Conservation (phyloP, 2,113 vertebrate species). For the Lathamus discolor region DNA sequence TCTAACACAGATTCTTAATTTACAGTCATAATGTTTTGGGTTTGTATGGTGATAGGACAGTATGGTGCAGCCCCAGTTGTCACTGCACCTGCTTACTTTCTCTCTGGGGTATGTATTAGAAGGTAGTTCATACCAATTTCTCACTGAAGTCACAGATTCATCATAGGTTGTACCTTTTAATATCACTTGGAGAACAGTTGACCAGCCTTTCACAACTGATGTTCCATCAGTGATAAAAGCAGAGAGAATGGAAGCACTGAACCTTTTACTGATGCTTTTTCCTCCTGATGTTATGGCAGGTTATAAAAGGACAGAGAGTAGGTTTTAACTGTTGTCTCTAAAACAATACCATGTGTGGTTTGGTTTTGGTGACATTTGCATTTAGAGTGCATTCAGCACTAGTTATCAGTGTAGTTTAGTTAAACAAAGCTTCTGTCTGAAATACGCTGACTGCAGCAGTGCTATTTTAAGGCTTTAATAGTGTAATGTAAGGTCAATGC, state of each 20-base stretch:
- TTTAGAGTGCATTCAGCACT: slow-evolving; percentile 18
- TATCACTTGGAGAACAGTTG: background rate
- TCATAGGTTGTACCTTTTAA: background rate
- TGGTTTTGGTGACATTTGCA: background rate
- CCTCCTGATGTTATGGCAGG: background rate
- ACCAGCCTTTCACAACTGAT: background rate
- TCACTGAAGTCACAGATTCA: background rate
- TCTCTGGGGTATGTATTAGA: background rate
- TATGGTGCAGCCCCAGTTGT: background rate
- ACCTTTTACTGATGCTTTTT: background rate
- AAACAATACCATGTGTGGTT: background rate
- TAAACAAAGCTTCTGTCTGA: slow-evolving; percentile 31
- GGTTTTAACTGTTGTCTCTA: background rate
- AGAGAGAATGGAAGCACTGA: background rate
- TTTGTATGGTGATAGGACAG: background rate
- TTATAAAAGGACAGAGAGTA: background rate
- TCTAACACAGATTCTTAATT: background rate
- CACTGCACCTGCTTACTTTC: background rate
- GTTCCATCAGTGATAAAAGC: background rate
- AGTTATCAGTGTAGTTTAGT: background rate
- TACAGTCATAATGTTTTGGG: background rate
- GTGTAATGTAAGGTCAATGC: background rate
- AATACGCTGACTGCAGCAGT: background rate
- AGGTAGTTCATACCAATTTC: background rate
- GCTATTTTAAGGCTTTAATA: slow-evolving; percentile 21